Evolutionary conservation across 2,888 invertebrate genomes (phyloP).

Genomic region (Sipha maydis): DNA sequence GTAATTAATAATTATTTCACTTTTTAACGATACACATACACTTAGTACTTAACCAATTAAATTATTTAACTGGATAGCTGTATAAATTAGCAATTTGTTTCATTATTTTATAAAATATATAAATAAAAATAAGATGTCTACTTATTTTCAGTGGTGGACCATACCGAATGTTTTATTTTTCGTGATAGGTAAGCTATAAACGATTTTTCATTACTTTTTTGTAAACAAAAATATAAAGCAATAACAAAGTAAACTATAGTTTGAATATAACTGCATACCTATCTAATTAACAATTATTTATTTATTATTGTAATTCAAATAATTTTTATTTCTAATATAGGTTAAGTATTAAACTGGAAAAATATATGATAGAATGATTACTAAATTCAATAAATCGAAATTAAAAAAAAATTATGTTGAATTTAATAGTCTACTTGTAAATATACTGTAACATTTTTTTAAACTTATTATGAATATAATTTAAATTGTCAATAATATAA

Average conservation of each 20-base stretch:
- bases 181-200: constrained; percentile 19
- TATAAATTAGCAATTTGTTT: not conserved
- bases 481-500: no score
- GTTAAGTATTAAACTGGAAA: no score
- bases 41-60: not conserved
- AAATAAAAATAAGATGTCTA: constrained; percentile 23
- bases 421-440: no score
- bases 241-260: no score
- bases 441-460: no score
- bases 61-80: not conserved
- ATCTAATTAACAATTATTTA: not conserved
- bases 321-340: not conserved
- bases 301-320: not conserved
- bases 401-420: no score
- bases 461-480: no score
- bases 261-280: no score
- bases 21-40: no score
- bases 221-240: not conserved
- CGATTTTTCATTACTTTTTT: not conserved
- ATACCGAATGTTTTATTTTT: not conserved
- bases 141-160: not conserved
- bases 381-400: no score
- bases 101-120: not conserved
- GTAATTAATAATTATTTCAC: no score
- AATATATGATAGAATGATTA: no score